Base-by-base conservation (phyloP, 1,140 invertebrate genomes). In the Zeugodacus cucurbitae region DNA sequence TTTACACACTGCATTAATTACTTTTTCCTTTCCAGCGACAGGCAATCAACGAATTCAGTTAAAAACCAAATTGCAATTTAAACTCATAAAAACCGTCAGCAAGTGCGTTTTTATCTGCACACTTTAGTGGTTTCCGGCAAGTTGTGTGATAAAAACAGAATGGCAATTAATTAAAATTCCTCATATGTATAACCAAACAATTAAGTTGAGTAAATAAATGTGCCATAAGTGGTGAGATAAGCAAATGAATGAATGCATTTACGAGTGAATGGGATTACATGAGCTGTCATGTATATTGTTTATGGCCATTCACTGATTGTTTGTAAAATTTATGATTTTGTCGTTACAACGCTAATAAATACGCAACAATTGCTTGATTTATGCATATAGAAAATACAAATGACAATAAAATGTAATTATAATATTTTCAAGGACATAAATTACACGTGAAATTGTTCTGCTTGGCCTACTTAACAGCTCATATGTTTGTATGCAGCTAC, bases 121-220 rank as follows among this genome's bases (percentile, higher is more conserved):
- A 54, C 48, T 54, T 54, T 3, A 4, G 14, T 17, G 48, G 48
- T 54, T 54, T 17, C 48, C 48, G 48, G 17, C 20, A 4, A 54
- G 14, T 54, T 11, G 48, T 17, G 14, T 17, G 14, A 2, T n/a
- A 54, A 54, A 54, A 54, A 54, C 17, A 17, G 48, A 54, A 54
- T 54, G 48, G 14, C 48, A 54, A 74, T 74, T 74, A 74, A 74
- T 74, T 41, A 74, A 74, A 32, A 74, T 22, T 74, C 41, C 20
- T 17, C 67, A 32, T 74, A n/a, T n/a, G n/a, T n/a, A 37, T 74
- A 74, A 74, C 67, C 67, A 74, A 41, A 37, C 67, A 74, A 74
- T 74, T 74, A 32, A 74, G 67, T 22, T 74, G 67, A 74, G 67
- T 74, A 74, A 74, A 74, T 74, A 74, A 74, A 74, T 74, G 67